These are phyloP conservation scores for Neoscelio sp. DNA, from an alignment of 2,888 invertebrate species.

Conservation along the genomic window DNA sequence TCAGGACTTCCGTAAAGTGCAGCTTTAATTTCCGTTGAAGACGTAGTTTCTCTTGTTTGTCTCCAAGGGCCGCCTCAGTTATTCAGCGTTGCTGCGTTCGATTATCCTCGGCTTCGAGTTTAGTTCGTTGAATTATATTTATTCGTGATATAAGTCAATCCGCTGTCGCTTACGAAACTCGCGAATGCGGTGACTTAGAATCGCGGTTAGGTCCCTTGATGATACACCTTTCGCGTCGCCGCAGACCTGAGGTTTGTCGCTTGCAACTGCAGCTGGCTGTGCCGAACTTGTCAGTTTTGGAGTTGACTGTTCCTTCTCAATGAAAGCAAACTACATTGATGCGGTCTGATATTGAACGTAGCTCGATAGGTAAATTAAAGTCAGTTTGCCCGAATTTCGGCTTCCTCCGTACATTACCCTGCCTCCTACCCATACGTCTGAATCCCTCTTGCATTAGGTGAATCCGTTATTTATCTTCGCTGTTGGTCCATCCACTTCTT, in stretches of 20 bases:
- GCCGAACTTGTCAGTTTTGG: conserved; percentile 59
- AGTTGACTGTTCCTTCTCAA: conserved; percentile 56
- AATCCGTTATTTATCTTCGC: conserved; percentile 46
- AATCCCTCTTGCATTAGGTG: conserved; percentile 11
- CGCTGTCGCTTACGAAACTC: conserved; percentile 56
- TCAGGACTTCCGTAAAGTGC: neutral
- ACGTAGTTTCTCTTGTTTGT: conserved; percentile 7
- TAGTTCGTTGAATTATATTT: conserved; percentile 58
- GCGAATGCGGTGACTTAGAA: conserved; percentile 56
- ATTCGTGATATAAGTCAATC: conserved; percentile 48
- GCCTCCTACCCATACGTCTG: conserved; percentile 7
- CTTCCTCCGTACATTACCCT: conserved; percentile 27
- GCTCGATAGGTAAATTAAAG: conserved; percentile 74
- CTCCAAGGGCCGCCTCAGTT: conserved; percentile 26
- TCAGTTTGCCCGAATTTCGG: conserved; percentile 71
- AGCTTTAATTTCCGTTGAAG: neutral
- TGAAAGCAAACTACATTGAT: conserved; percentile 68
- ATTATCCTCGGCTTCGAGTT: conserved; percentile 50
- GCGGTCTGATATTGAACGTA: conserved; percentile 70
- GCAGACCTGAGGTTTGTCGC: conserved; percentile 60
- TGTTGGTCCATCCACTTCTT: conserved; percentile 54
- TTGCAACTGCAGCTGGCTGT: conserved; percentile 53
- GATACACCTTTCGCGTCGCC: conserved; percentile 48
- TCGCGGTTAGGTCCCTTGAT: conserved; percentile 58
- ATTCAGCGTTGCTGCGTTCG: conserved; percentile 62